Conservation (phyloP, 2,113 vertebrate genomes). For the Siphamia tubifer region DNA sequence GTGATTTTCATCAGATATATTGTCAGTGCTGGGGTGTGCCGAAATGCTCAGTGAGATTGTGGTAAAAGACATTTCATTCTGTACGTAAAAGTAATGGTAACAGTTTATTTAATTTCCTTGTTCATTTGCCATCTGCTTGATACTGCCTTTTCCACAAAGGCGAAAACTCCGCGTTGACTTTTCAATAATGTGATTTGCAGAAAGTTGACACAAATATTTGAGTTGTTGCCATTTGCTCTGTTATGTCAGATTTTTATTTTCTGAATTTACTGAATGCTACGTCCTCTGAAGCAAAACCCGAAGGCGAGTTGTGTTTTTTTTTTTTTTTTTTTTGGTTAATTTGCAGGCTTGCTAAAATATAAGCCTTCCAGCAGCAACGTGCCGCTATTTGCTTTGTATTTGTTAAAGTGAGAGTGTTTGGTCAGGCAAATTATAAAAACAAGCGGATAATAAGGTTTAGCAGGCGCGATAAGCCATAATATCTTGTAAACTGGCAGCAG, state of each 20-base stretch:
- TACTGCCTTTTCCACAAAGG: background rate
- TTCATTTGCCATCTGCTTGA: background rate
- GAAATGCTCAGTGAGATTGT: background rate
- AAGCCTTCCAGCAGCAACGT: slow-evolving; percentile 35
- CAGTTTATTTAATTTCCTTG: background rate
- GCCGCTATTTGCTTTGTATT: slow-evolving; percentile 53
- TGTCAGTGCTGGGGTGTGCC: background rate
- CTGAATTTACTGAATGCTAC: background rate
- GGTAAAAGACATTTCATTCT: background rate
- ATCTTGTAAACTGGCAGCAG: slow-evolving; percentile 78
- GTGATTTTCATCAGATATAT: background rate
- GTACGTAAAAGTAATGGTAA: background rate
- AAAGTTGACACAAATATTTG: background rate
- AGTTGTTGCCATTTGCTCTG: background rate
- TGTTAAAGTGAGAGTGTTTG: slow-evolving; percentile 67
- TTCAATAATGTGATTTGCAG: background rate
- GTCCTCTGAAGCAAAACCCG: slow-evolving; percentile 6
- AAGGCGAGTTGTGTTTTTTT: background rate
- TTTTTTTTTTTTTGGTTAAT: slow-evolving; percentile 21
- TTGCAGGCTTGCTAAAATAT: slow-evolving; percentile 35
- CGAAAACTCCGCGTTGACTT: background rate
- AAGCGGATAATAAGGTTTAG: slow-evolving; percentile 78
- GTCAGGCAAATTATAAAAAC: slow-evolving; percentile 76
- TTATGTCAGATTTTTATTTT: background rate
- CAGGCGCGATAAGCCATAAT: slow-evolving; percentile 76